Evolutionary conservation across 1,140 invertebrate species (phyloP).

Genomic region (Bombus sylvicola): DNA sequence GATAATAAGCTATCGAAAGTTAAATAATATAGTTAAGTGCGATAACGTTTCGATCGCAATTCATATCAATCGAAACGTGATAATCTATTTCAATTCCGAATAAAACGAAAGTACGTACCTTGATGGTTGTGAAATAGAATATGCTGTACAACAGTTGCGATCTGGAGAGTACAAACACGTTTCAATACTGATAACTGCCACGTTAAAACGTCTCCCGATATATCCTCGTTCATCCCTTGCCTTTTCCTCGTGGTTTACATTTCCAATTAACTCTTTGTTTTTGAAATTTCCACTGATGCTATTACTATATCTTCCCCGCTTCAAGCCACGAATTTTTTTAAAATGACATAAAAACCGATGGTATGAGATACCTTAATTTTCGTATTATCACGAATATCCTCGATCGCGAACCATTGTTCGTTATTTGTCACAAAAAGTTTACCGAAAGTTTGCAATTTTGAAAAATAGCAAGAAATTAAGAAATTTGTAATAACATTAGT

Average conservation of each 20-base stretch:
- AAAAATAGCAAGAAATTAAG: neutral
- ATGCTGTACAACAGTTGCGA: neutral
- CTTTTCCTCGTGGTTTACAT: neutral
- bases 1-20: constrained; percentile 37
- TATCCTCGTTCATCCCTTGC: neutral
- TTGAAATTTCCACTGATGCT: neutral
- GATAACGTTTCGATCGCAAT: neutral
- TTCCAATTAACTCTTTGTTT: constrained; percentile 14
- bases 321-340: neutral
- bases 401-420: neutral
- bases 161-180: neutral
- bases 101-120: neutral
- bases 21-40: constrained; percentile 15
- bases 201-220: neutral
- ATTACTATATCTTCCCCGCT: neutral
- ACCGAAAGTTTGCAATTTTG: neutral
- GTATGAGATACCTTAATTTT: neutral
- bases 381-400: neutral
- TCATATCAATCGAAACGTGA: neutral
- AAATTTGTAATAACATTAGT: neutral
- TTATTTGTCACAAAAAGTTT: neutral
- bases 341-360: neutral
- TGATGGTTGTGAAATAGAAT: neutral
- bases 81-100: neutral
- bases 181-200: neutral